Evolutionary conservation across 2,888 invertebrate genomes (phyloP).

Genomic region (Phengaris alcon): DNA sequence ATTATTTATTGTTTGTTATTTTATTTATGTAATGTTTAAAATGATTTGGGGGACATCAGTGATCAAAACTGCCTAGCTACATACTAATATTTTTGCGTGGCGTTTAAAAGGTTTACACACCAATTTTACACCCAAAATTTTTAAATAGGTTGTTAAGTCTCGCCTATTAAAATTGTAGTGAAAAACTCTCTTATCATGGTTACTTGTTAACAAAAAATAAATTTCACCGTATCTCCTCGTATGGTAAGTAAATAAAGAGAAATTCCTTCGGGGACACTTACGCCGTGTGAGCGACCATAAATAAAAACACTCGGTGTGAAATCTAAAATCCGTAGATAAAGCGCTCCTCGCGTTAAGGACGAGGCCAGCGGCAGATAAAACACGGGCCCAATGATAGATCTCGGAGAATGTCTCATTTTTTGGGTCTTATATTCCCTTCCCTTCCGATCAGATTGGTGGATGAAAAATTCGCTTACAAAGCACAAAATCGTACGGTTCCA

Average conservation of each 20-base stretch:
- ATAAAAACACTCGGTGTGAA: conserved; percentile 10
- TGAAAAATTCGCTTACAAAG: neutral
- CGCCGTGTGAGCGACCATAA: conserved; percentile 1
- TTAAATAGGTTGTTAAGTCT: neutral
- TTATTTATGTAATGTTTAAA: no score
- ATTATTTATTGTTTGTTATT: no score
- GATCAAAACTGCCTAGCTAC: no score
- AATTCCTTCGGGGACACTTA: conserved; percentile 2
- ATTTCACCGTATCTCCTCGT: neutral
- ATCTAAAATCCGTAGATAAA: conserved; percentile 27
- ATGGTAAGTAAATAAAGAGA: neutral
- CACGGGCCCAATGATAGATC: conserved; percentile 3
- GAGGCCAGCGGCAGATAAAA: neutral
- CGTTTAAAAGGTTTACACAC: no score
- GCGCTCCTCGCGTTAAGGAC: neutral
- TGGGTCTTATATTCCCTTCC: neutral
- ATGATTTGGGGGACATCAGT: no score
- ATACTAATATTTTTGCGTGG: no score
- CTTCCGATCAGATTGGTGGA: neutral
- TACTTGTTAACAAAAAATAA: neutral
- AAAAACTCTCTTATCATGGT: neutral
- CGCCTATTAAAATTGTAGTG: neutral
- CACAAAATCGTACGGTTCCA: neutral
- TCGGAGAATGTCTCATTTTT: neutral
- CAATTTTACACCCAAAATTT: no score